phyloP scores from a whole-genome alignment of 2,113 vertebrate species.

The Tachysurus fulvidraco region DNA sequence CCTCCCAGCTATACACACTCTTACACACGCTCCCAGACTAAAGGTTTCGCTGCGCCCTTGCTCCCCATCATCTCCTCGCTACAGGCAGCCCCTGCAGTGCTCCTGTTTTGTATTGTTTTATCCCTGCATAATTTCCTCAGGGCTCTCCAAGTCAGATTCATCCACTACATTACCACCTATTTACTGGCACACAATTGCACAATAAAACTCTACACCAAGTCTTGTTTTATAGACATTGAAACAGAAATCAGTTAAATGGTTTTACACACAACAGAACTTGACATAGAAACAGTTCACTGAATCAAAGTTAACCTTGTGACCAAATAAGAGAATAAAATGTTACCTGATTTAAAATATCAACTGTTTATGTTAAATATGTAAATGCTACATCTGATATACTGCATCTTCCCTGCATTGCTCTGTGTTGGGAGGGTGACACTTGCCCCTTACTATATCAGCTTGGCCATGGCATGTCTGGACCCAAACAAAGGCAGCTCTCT shows the following conservation, averaged over 20 bases:
- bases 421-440: conserved; percentile 2
- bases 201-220: background rate
- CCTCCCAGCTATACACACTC: conserved; percentile 50
- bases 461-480: conserved; percentile 51
- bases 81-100: conserved; percentile 69
- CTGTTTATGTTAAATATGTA: background rate
- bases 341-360: background rate
- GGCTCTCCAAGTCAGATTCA: conserved; percentile 48
- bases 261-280: background rate
- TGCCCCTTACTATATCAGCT: conserved; percentile 52
- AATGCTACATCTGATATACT: background rate
- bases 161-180: conserved; percentile 74
- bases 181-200: conserved; percentile 64
- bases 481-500: conserved; percentile 65
- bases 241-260: background rate
- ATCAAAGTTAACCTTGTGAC: background rate
- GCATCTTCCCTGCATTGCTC: background rate
- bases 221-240: background rate
- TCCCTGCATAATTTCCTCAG: conserved; percentile 78
- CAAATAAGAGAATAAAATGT: background rate
- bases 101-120: conserved; percentile 76
- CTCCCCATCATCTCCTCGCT: conserved; percentile 73
- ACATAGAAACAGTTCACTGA: background rate
- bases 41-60: conserved; percentile 44
- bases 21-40: conserved; percentile 58